Evolutionary conservation across 2,888 invertebrate genomes (phyloP), one percentile per base, ranked within the genome.

Genomic region (Diplazon laetatorius): DNA sequence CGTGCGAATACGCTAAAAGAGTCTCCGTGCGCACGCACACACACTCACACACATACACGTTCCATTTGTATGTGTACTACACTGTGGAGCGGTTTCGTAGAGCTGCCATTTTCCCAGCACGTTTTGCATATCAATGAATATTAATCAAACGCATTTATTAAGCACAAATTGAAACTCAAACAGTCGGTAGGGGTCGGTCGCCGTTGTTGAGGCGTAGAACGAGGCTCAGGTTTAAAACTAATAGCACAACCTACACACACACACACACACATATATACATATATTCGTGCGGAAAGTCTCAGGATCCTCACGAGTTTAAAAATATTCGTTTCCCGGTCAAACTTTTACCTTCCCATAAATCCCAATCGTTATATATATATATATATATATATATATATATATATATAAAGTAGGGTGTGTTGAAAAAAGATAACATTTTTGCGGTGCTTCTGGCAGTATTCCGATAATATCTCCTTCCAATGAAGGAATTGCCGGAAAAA

Each of bases 91-190:
- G 76, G 71, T 79, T 75, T 57, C 63, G 71, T 63, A 63, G 62
- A 83, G 82, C 82, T 80, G 80, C 81, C 83, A 82, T 82, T 86
- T 85, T 83, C 83, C 81, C 69, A 72, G 39, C 60, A 71, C 83
- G 83, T 79, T 87, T 86, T 87, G 85, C 87, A 86, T 87, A 86
- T 83, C 87, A 87, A 87, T 87, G 87, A 87, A 87, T 87, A 87
- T 87, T 87, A 87, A 87, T 87, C 83, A 84, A 84, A 84, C 82
- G 85, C 86, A 87, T 87, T 87, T 86, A 87, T 87, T 87, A 86
- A 85, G 84, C 85, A 84, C 83, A 87, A 87, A 87, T 87, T 87
- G 87, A 85, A 87, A 85, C 83, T 85, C 84, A 82, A 87, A 86
- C 83, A 85, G 83, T 81, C 73, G 78, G 52, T 65, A 44, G 30